phyloP scores from a whole-genome alignment of 2,888 invertebrate species.

The Eupithecia dodoneata region DNA sequence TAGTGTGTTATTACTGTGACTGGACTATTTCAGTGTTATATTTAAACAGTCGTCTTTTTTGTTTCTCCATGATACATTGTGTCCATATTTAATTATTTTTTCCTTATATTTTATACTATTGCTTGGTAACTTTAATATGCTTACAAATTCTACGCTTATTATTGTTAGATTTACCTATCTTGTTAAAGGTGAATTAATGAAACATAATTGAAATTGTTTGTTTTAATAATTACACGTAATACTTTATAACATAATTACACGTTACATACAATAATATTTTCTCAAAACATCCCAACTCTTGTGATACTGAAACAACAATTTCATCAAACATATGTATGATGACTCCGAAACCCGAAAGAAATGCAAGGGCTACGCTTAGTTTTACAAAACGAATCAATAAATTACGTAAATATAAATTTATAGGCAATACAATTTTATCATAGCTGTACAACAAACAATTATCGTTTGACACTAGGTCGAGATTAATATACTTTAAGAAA shows the following conservation, averaged over 20 bases:
- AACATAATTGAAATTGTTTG: slow-evolving; percentile 76
- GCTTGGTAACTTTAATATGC: slow-evolving; percentile 7
- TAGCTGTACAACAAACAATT: slow-evolving; percentile 74
- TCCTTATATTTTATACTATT: background rate
- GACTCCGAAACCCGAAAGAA: slow-evolving; percentile 76
- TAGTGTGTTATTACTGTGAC: slow-evolving; percentile 5
- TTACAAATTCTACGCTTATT: slow-evolving; percentile 19
- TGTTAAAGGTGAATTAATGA: slow-evolving; percentile 43
- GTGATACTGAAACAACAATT: slow-evolving; percentile 76
- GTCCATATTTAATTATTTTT: background rate
- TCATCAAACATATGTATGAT: slow-evolving; percentile 76
- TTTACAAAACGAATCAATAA: slow-evolving; percentile 76
- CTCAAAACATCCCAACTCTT: slow-evolving; percentile 80
- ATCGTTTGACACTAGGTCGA: slow-evolving; percentile 47
- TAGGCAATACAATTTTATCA: slow-evolving; percentile 69
- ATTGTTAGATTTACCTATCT: slow-evolving; percentile 3
- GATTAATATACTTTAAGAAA: slow-evolving; percentile 43
- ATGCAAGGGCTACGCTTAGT: slow-evolving; percentile 77
- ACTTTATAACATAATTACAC: slow-evolving; percentile 84
- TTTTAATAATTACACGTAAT: slow-evolving; percentile 84
- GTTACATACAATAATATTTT: slow-evolving; percentile 83
- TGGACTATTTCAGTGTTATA: slow-evolving; percentile 17
- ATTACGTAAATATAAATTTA: slow-evolving; percentile 81
- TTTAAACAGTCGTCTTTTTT: background rate
- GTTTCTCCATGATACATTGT: background rate